phyloP scores from a whole-genome alignment of 2,888 invertebrate species.

The Rapana venosa region DNA sequence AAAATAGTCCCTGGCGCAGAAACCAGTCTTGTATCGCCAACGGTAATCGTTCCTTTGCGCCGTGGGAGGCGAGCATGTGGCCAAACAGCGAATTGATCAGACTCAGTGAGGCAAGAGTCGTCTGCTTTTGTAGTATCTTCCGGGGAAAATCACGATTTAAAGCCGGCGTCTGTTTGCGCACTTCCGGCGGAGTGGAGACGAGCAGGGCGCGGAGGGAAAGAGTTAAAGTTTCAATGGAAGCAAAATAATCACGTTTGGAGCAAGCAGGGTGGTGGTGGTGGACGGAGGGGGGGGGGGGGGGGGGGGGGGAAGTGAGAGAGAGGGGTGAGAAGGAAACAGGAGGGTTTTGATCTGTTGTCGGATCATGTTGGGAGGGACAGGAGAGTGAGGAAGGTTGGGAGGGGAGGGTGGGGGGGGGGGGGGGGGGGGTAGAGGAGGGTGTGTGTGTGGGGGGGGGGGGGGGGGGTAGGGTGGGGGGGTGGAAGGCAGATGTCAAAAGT shows the following conservation, averaged over 20 bases:
- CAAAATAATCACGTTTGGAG: slow-evolving; percentile 39
- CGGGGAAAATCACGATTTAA: slow-evolving; percentile 41
- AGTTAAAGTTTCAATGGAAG: slow-evolving; percentile 41
- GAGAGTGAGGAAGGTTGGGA: neutral
- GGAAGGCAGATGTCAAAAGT: neutral
- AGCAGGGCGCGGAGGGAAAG: neutral
- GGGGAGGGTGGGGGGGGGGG: neutral
- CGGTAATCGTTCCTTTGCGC: slow-evolving; percentile 27
- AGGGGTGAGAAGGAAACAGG: neutral
- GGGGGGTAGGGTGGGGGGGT: neutral
- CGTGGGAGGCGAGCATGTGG: slow-evolving; percentile 43
- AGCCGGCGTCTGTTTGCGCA: slow-evolving; percentile 40
- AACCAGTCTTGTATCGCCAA: slow-evolving; percentile 28
- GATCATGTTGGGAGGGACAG: neutral
- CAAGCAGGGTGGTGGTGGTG: neutral
- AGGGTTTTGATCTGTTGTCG: neutral
- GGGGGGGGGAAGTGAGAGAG: neutral
- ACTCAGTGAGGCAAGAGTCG: slow-evolving; percentile 22
- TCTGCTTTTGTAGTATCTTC: slow-evolving; percentile 38
- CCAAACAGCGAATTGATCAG: slow-evolving; percentile 40
- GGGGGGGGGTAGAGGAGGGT: neutral
- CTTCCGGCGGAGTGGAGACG: slow-evolving; percentile 24
- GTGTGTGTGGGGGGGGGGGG: neutral
- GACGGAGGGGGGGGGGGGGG: neutral
- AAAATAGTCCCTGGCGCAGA: slow-evolving; percentile 33